Evolutionary conservation across 2,888 invertebrate genomes (phyloP), one percentile per base, ranked within the genome.

Genomic region (Platynereis dumerilii): DNA sequence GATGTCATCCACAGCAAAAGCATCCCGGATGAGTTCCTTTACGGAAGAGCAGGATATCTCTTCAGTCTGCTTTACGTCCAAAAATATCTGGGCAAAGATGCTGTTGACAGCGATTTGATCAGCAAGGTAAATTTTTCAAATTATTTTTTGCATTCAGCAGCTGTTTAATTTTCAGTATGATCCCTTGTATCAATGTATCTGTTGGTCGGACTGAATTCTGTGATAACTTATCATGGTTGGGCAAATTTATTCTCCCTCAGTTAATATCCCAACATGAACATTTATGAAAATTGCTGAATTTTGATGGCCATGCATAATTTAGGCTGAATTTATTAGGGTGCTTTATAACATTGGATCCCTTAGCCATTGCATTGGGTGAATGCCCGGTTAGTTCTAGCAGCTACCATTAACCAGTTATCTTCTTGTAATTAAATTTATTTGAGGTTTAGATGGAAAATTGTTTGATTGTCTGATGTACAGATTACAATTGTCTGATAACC

Each of bases 21-120:
- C 34, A 34, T 88, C 59, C 90, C 93, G 0, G 91, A 94, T 87
- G 95, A 95, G 85, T 83, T 93, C 64, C 86, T 96, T 42, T 94
- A 92, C 86, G 95, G 96, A 3, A 87, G 92, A 78, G 88, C 89
- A 72, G 95, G 95, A 24, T 94, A 92, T 82, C 85, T 96, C 17
- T 92, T 88, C 85, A 87, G 92, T 2, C 86, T 94, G 58, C 84
- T 93, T 10, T 92, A 90, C 86, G 88, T 93, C 0, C 90, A 90
- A 77, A 87, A 88, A 77, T 81, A 90, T 77, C 85, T 90, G 72
- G 87, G 87, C 45, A 86, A 88, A 39, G 86, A 88, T 60, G 84
- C 87, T 10, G 87, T 92, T 72, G 87, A 89, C 62, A 82, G 86
- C 22, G 81, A 84, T 63, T 83, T 89, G 56, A 88, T 91, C 66